Percentiles rank a stretch among this genome's conserved stretches.
phyloP scores from a whole-genome alignment of 2,113 vertebrate genomes.

The Tetraodon nigroviridis region DNA sequence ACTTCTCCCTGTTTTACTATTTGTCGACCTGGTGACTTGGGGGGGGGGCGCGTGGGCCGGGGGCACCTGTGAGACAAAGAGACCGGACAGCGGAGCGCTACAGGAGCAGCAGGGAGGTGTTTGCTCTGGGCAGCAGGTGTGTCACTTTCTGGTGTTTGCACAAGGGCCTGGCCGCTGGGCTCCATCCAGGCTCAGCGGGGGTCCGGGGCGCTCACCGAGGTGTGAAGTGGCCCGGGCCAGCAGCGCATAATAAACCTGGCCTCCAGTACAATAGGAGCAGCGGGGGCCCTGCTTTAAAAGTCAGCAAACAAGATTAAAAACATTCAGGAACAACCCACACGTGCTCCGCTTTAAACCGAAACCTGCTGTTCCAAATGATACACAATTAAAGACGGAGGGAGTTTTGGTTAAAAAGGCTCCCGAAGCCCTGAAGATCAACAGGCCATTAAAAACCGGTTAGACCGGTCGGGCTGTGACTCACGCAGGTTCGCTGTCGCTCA shows the following conservation, averaged over 20 bases:
- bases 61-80: conserved; percentile 61
- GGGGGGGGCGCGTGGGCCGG: conserved; percentile 16
- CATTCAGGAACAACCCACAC: conserved; percentile 28
- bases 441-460: conserved; percentile 54
- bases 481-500: too few species aligned
- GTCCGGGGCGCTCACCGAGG: conserved; percentile 46
- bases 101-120: conserved; percentile 28
- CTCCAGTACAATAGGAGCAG: conserved; percentile 64
- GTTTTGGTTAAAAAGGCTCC: conserved; percentile 30
- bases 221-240: conserved; percentile 62
- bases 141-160: conserved; percentile 28
- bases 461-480: conserved; percentile 10
- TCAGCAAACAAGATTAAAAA: conserved; percentile 51
- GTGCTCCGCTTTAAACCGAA: conserved; percentile 33
- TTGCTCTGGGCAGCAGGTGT: conserved; percentile 51
- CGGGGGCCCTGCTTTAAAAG: conserved; percentile 35
- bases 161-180: conserved; percentile 19
- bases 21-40: conserved; percentile 58
- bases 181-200: conserved; percentile 53
- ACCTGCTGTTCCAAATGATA: conserved; percentile 50
- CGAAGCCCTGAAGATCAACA: conserved; percentile 35
- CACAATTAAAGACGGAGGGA: conserved; percentile 46
- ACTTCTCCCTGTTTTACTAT: conserved; percentile 35
- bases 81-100: neutral
- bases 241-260: conserved; percentile 53